Base-by-base conservation (phyloP, 53 echinoderm and acorn worm genomes). In the Echinometra lucunter region DNA sequence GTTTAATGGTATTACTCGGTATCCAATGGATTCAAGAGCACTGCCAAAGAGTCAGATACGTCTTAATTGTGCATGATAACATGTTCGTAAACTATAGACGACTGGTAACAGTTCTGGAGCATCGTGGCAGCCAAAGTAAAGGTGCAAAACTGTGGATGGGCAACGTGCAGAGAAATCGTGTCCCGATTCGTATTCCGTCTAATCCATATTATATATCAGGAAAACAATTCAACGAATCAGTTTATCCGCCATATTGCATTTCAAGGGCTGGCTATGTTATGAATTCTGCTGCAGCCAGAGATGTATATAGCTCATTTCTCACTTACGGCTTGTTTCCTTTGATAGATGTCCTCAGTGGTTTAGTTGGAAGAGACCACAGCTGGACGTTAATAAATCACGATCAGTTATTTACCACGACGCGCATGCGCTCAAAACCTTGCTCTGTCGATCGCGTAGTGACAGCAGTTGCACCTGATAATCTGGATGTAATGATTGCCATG, bases 21-120 rank as follows among this genome's bases (percentile, higher is more conserved):
- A 58, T 94, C 30, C 88, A 94, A 25, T 94, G 88, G 88, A 69
- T 94, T 7, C 88, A 40, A 15, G 18, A 45, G 9, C 32, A 69
- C 30, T 94, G 94, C 37, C 88, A 32, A n/a, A 44, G 28, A 2
- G 88, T 69, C 34, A 66, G 67, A 25, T 94, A 94, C 44, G 89
- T 94, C 30, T 66, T 94, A 0, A 49, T 94, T 45, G 67, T 89
- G 9, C 27, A 42, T 16, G 94, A 94, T 53, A 49, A 42, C 88
- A 88, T 94, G 89, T 94, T 88, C 45, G 94, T 94, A 2, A 94
- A 94, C 44, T 94, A 94, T 44, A 89, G 55, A 66, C 63, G 70
- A 32, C 45, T 94, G 30, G 47, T 94, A 5, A 94, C 88, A 44
- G 66, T 63, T 37, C 27, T 93, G 18, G 57, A 80, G 21, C 53